These are phyloP conservation scores for Lepilemur ruficaudatus DNA, from an alignment of 2,797 vertebrate genomes.

Conservation along the genomic window DNA sequence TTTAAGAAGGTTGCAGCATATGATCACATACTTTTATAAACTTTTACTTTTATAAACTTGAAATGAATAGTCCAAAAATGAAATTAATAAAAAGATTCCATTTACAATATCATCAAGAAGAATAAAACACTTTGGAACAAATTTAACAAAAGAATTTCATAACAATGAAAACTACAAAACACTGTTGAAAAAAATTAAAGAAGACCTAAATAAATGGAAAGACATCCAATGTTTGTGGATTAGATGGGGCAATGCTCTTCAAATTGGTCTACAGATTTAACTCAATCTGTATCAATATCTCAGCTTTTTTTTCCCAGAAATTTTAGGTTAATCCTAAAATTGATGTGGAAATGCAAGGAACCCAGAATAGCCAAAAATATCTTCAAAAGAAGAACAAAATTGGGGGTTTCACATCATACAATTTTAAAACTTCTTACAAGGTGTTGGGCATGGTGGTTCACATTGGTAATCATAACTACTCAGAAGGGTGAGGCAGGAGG, in stretches of 20 bases:
- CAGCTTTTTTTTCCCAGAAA: not conserved
- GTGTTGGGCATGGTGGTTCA: not conserved
- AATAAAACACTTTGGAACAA: not conserved
- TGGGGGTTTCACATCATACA: not conserved
- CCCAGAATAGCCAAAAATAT: not conserved
- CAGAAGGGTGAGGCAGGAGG: not conserved
- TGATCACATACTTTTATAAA: not conserved
- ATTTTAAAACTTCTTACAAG: not conserved
- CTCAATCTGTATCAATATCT: not conserved
- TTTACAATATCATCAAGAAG: not conserved
- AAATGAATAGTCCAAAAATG: not conserved
- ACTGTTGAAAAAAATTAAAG: not conserved
- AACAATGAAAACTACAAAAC: not conserved
- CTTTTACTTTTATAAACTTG: not conserved
- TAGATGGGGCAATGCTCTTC: not conserved
- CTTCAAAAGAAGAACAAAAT: not conserved
- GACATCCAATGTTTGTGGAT: not conserved
- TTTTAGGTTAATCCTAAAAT: not conserved
- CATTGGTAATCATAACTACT: not conserved
- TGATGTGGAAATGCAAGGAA: slow-evolving; percentile 7
- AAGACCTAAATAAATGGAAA: not conserved
- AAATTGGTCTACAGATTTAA: not conserved
- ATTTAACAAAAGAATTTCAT: not conserved
- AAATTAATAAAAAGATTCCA: slow-evolving; percentile 4
- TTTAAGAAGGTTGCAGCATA: not conserved